Evolutionary conservation across 2,888 invertebrate species (phyloP).

Genomic region (Erebia ligea): DNA sequence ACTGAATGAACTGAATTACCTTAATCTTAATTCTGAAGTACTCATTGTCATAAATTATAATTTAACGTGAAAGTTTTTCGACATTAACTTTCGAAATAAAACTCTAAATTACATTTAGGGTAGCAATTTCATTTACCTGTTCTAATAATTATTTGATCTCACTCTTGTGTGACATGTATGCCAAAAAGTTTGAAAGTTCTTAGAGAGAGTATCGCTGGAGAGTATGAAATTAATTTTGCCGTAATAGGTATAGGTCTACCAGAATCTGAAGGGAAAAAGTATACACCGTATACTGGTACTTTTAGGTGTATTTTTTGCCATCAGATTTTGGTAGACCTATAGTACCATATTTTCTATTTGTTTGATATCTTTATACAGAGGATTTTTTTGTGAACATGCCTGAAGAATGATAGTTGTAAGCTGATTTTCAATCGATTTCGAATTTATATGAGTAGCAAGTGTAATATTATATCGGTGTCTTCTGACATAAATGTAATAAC

Average conservation of each 20-base stretch:
- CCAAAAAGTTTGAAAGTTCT: neutral
- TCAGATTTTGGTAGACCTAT: no score
- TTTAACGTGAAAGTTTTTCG: neutral
- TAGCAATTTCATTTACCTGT: neutral
- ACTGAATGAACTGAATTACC: neutral
- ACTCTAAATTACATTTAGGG: neutral
- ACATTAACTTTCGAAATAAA: conserved; percentile 1
- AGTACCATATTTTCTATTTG: neutral
- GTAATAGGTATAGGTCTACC: no score
- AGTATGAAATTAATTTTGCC: neutral
- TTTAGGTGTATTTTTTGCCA: no score
- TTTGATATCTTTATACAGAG: neutral
- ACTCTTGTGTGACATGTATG: neutral
- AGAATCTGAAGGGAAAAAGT: no score
- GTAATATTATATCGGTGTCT: conserved; percentile 24
- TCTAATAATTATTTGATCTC: neutral
- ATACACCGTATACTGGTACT: no score
- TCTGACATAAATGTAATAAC: neutral
- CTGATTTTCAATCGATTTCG: conserved; percentile 37
- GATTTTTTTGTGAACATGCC: neutral
- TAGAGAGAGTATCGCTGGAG: neutral
- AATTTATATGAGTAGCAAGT: conserved; percentile 37
- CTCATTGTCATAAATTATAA: neutral
- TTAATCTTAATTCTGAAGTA: neutral
- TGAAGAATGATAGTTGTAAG: conserved; percentile 2